These are phyloP conservation scores for Pseudanteris insignis DNA, from an alignment of 2,888 invertebrate species.

Conservation along the genomic window DNA sequence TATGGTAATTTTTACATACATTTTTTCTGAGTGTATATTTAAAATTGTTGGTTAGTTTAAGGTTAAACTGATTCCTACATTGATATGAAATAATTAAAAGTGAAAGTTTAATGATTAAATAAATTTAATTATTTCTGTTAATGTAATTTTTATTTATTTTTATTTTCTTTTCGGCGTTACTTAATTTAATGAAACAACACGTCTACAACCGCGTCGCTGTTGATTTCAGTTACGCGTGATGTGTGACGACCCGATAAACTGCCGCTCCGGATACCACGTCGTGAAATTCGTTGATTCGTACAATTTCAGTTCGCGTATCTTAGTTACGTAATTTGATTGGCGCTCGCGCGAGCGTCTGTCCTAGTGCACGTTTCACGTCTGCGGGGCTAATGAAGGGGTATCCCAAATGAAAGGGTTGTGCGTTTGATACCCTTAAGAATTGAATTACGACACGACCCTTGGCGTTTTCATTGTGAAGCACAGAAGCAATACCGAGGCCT, in stretches of 20 bases:
- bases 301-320: constrained; percentile 56
- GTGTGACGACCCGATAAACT: constrained; percentile 44
- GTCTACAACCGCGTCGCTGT: too few relatives aligned
- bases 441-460: constrained; percentile 54
- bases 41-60: too few relatives aligned
- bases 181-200: too few relatives aligned
- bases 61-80: too few relatives aligned
- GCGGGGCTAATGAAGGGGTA: constrained; percentile 56
- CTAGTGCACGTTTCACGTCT: constrained; percentile 42
- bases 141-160: too few relatives aligned
- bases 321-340: constrained; percentile 55
- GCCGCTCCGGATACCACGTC: constrained; percentile 34
- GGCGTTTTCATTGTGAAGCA: constrained; percentile 40
- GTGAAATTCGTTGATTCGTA: constrained; percentile 50
- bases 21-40: too few relatives aligned
- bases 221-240: constrained; percentile 43
- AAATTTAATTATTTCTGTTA: too few relatives aligned
- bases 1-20: too few relatives aligned
- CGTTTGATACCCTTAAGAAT: constrained; percentile 60
- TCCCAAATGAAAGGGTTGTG: constrained; percentile 58
- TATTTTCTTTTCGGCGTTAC: too few relatives aligned
- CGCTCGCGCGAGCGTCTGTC: constrained; percentile 23
- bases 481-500: constrained; percentile 33
- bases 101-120: too few relatives aligned
- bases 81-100: too few relatives aligned